Conservation (phyloP, 2,888 invertebrate genomes). For the Amorpha juglandis region DNA sequence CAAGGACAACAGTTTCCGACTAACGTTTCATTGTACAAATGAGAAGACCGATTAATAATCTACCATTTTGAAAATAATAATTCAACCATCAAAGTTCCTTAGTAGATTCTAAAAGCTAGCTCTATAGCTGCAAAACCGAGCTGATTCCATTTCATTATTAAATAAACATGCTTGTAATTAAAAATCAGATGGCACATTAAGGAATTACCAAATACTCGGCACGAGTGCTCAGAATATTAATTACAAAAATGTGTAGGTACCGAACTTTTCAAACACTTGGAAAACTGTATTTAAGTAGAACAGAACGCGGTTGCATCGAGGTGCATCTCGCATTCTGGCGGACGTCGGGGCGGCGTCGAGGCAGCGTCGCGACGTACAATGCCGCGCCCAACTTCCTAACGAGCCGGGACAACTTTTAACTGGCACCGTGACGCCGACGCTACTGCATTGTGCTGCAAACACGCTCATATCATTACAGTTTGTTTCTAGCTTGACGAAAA, state of each 20-base stretch:
- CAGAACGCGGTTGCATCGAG: neutral
- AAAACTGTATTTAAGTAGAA: neutral
- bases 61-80: too few relatives aligned
- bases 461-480: neutral
- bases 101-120: too few relatives aligned
- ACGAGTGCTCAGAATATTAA: neutral
- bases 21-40: too few relatives aligned
- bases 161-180: too few relatives aligned
- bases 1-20: too few relatives aligned
- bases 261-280: neutral
- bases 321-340: neutral
- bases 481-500: neutral
- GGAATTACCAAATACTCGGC: neutral
- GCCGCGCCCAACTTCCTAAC: slow-evolving; percentile 13
- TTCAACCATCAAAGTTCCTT: too few relatives aligned
- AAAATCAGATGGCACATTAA: too few relatives aligned
- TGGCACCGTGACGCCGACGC: neutral
- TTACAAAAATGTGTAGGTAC: neutral
- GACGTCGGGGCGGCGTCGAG: neutral
- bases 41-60: too few relatives aligned
- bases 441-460: slow-evolving; percentile 6
- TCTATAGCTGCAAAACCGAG: too few relatives aligned
- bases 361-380: neutral
- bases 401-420: slow-evolving; percentile 18
- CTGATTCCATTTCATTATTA: too few relatives aligned